Base-by-base conservation (phyloP, 1,140 invertebrate genomes). In the Apis cerana region DNA sequence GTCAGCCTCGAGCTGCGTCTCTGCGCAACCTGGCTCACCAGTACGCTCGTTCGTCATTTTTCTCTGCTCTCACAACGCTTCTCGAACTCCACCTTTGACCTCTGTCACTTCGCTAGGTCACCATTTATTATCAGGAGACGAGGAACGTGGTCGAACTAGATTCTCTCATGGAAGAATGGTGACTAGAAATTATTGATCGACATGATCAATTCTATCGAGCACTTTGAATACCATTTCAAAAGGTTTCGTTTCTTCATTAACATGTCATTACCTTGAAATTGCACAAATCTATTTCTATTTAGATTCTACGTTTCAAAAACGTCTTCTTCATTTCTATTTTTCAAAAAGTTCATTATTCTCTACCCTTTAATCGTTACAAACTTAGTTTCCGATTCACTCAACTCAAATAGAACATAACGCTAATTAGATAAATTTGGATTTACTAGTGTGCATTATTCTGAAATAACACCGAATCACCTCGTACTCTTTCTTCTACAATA, bases 81-180 rank as follows among this genome's bases (percentile, higher is more conserved):
- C 17, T 82, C 54, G 15, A 27, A 71, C 71, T 59, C 58, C 83
- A 64, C 64, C 50, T 75, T 78, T 59, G 27, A 10, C 1, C 27
- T 21, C 56, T 33, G 11, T 5, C 33, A 11, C 72, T 23, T 27
- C n/a, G 33, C 50, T 86, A 86, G 65, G 79, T 89, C 79, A 88
- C 79, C 88, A 82, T 86, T 85, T 83, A 86, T 77, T 71, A 75
- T 68, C 83, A 58, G 58, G 68, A 80, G 64, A 62, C 56, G 21
- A n/a, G 12, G n/a, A n/a, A 50, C 50, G n/a, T 54, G 54, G 7
- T 62, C 15, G 58, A n/a, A 21, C 8, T 23, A 21, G 64, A 5
- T 17, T 50, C 21, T 27, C 1, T 74, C 78, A 74, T 74, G 59
- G n/a, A n/a, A n/a, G 50, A 15, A 0, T 48, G 43, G 1, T 12